Evolutionary conservation across 2,797 vertebrate genomes (phyloP).

Genomic region (Sylvia borin): DNA sequence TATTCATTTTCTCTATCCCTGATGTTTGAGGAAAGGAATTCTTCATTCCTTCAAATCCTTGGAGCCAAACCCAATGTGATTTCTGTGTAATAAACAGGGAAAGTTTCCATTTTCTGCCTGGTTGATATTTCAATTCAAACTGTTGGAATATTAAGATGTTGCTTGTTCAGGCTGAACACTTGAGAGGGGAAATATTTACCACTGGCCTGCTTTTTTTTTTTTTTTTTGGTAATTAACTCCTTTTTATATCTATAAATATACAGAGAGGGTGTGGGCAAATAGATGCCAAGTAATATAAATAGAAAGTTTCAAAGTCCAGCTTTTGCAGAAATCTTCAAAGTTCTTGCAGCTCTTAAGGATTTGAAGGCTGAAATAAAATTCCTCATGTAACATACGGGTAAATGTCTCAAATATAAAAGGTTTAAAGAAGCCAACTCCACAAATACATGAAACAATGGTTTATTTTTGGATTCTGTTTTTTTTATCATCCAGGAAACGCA

Average conservation of each 20-base stretch:
- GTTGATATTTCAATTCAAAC: not conserved
- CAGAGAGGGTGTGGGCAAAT: constrained; percentile 24
- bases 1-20: not conserved
- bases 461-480: not conserved
- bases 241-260: not conserved
- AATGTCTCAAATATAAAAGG: not conserved
- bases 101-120: not conserved
- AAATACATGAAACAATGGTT: not conserved
- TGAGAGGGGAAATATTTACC: not conserved
- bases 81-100: not conserved
- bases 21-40: not conserved
- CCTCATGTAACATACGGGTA: not conserved
- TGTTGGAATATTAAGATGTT: not conserved
- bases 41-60: not conserved
- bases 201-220: not conserved
- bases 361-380: not conserved
- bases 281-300: not conserved
- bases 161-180: not conserved
- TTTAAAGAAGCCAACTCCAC: not conserved
- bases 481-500: not conserved
- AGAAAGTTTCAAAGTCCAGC: constrained; percentile 37
- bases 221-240: not conserved
- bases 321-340: not conserved
- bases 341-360: not conserved
- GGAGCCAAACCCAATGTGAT: not conserved